These are phyloP conservation scores for Aphodius sticticus DNA, from an alignment of 2,888 invertebrate genomes.

Conservation along the genomic window DNA sequence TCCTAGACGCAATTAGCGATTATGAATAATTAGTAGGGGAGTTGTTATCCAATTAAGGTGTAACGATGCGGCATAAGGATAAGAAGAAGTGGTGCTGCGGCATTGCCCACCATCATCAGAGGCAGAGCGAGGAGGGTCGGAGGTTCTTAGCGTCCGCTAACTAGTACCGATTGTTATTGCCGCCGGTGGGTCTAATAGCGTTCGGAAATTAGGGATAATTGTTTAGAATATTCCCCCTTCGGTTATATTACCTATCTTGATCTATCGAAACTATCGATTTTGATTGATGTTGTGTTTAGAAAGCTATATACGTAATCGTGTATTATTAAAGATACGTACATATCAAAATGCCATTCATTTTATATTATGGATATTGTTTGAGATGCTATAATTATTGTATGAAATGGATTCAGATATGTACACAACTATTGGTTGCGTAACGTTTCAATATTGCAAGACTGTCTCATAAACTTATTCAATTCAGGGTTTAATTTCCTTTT, in stretches of 20 bases:
- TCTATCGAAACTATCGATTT: neutral
- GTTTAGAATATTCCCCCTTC: neutral
- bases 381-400: neutral
- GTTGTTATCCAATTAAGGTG: conserved; percentile 4
- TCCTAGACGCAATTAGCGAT: conserved; percentile 4
- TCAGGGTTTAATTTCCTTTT: no score
- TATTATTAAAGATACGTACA: neutral
- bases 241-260: neutral
- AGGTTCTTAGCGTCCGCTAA: neutral
- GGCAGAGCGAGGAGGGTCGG: neutral
- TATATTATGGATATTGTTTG: no score
- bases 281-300: conserved; percentile 4
- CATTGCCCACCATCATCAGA: neutral
- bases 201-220: neutral
- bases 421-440: no score
- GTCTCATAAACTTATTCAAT: no score
- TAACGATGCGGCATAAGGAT: conserved; percentile 4
- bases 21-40: conserved; percentile 4
- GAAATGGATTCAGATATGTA: neutral
- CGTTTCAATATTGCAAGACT: no score
- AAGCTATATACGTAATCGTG: neutral
- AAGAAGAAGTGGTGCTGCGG: neutral
- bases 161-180: neutral
- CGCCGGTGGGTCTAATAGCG: neutral
- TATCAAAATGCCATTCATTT: neutral